Base-by-base conservation (phyloP, 2,113 vertebrate species). In the Bothrops jararaca region DNA sequence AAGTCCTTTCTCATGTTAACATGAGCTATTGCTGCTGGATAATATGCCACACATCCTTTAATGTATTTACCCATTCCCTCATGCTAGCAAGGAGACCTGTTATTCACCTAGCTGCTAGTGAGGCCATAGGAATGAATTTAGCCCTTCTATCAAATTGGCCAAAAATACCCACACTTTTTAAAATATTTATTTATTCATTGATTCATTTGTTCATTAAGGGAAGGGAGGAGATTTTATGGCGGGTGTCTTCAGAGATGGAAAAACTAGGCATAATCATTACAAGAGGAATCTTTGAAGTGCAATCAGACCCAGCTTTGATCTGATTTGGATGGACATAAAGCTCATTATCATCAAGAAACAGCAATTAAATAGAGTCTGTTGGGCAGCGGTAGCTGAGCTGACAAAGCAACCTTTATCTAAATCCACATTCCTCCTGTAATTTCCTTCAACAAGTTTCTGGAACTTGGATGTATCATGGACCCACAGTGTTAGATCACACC, bases 231-330 rank as follows among this genome's bases (percentile, higher is more conserved):
- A 91, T 64, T 89, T 96, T 90, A 90, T 93, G 93, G 90, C 86
- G 93, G 3, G 2, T 13, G 91, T 53, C 89, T 93, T 95, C 92
- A 92, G 96, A 95, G 23, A 86, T 12, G 5, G 94, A 92, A 94
- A 93, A 95, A 90, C 42, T 24, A 64, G n/a, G 93, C 88, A 95
- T 92, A 95, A 92, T 93, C 95, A 95, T 96, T 95, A 80, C 24
- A 80, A 80, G 60, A 86, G 85, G 88, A 92, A 95, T 56, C 89
- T 34, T 92, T 94, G 91, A 96, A 96, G 92, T 52, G 86, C 60
- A 95, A 88, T 88, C 86, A 95, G 94, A 95, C 93, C 58, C 57
- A 74, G 1, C 85, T 96, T 96, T 96, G 94, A 95, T 95, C 89
- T 0, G 0, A 95, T 94, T 90, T 95, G 39, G 92, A 92, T 86